Percentiles rank a stretch among this genome's conserved stretches.
Evolutionary conservation across 1,140 invertebrate genomes (phyloP).

Genomic region (Aphelenchoides besseyi): DNA sequence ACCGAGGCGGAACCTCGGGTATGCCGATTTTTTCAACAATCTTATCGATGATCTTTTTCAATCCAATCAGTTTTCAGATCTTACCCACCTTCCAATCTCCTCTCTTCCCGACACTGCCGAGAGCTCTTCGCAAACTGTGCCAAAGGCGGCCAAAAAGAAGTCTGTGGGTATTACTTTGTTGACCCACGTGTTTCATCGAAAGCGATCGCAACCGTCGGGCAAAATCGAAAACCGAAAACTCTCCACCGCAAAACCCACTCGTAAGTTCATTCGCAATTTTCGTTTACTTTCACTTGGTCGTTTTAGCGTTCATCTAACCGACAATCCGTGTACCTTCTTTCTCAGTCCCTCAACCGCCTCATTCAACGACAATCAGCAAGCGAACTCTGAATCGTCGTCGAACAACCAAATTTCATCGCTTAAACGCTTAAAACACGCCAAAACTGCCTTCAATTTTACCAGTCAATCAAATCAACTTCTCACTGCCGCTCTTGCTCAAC

Average conservation of each 20-base stretch:
- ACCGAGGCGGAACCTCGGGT: no score
- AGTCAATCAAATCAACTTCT: not conserved
- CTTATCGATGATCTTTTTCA: not conserved
- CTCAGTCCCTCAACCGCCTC: not conserved
- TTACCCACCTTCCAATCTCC: not conserved
- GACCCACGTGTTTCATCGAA: slow-evolving; percentile 11
- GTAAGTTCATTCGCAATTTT: not conserved
- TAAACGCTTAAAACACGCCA: not conserved
- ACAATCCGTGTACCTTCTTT: not conserved
- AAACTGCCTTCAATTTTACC: not conserved
- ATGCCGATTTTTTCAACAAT: no score
- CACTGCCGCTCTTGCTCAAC: not conserved
- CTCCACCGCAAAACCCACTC: not conserved
- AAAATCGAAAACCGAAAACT: not conserved
- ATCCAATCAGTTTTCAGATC: not conserved
- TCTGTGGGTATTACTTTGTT: not conserved
- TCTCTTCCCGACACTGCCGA: not conserved
- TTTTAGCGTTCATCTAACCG: not conserved
- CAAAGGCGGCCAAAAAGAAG: slow-evolving; percentile 5
- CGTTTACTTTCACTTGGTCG: not conserved
- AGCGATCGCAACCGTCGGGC: not conserved
- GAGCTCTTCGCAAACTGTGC: slow-evolving; percentile 3
- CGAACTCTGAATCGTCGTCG: not conserved
- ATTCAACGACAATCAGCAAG: not conserved
- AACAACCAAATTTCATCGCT: not conserved